Percentiles rank a stretch among this genome's conserved stretches.
These are phyloP conservation scores for Solenopsis fugax DNA, from an alignment of 1,140 invertebrate genomes.

Conservation along the genomic window DNA sequence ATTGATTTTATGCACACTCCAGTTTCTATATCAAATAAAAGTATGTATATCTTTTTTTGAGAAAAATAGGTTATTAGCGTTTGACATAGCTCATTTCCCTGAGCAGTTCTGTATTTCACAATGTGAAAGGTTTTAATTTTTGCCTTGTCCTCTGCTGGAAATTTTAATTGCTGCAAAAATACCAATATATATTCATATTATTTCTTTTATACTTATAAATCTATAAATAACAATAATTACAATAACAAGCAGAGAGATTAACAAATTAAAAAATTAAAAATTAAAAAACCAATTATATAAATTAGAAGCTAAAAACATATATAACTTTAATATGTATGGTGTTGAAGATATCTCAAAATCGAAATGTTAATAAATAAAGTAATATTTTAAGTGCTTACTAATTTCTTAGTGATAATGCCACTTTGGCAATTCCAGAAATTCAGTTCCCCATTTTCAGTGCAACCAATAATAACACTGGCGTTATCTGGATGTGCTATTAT, in stretches of 20 bases:
- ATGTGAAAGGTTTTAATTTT: slow-evolving; percentile 85
- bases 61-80: slow-evolving; percentile 78
- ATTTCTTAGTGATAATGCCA: slow-evolving; percentile 84
- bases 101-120: slow-evolving; percentile 74
- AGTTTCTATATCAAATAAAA: slow-evolving; percentile 80
- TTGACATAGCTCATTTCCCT: slow-evolving; percentile 71
- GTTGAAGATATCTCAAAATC: background rate
- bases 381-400: slow-evolving; percentile 79
- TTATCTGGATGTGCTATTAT: slow-evolving; percentile 85
- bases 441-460: slow-evolving; percentile 86
- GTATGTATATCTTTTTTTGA: slow-evolving; percentile 74
- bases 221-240: too few relatives aligned
- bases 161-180: slow-evolving; percentile 79
- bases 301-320: background rate
- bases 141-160: slow-evolving; percentile 59
- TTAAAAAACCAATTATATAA: background rate
- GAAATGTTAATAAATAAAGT: background rate
- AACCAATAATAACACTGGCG: slow-evolving; percentile 86
- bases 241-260: background rate
- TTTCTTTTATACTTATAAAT: slow-evolving; percentile 25
- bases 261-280: background rate
- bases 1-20: slow-evolving; percentile 72
- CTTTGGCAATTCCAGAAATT: slow-evolving; percentile 87
- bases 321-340: background rate
- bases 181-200: slow-evolving; percentile 3